phyloP scores from a whole-genome alignment of 1,140 invertebrate genomes.

The Coelopa frigida region DNA sequence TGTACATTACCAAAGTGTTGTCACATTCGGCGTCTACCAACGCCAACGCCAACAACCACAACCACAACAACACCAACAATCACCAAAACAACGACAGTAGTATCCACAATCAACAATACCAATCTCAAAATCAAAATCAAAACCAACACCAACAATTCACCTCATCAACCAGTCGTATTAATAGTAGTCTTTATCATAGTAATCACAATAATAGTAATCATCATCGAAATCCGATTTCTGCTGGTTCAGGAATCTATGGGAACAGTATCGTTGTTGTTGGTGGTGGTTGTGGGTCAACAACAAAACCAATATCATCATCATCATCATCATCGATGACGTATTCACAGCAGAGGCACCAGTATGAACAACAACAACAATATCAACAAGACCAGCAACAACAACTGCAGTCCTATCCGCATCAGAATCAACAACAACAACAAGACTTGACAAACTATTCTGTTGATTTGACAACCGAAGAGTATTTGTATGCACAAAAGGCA shows the following conservation, averaged over 20 bases:
- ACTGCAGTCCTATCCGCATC: too few relatives aligned
- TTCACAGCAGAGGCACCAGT: constrained; percentile 12
- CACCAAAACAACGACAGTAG: constrained; percentile 1
- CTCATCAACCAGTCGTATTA: too few relatives aligned
- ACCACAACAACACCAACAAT: constrained; percentile 9
- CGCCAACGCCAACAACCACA: neutral
- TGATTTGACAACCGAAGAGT: neutral
- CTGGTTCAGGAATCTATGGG: too few relatives aligned
- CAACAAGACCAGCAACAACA: constrained; percentile 8
- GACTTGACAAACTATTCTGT: constrained; percentile 5
- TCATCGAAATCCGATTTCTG: too few relatives aligned
- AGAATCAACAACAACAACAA: constrained; percentile 11
- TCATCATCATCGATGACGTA: constrained; percentile 8
- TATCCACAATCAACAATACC: neutral
- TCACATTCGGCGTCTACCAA: constrained; percentile 2
- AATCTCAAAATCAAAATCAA: too few relatives aligned
- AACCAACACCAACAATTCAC: neutral
- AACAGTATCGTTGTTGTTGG: too few relatives aligned
- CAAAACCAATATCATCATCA: neutral
- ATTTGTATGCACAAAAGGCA: constrained; percentile 9
- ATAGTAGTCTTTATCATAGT: too few relatives aligned
- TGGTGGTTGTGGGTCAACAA: too few relatives aligned
- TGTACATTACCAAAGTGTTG: too few relatives aligned
- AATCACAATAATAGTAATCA: constrained; percentile 4
- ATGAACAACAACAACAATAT: constrained; percentile 10